Conservation (phyloP, 1,140 invertebrate species). For the Drosophila simulans region DNA sequence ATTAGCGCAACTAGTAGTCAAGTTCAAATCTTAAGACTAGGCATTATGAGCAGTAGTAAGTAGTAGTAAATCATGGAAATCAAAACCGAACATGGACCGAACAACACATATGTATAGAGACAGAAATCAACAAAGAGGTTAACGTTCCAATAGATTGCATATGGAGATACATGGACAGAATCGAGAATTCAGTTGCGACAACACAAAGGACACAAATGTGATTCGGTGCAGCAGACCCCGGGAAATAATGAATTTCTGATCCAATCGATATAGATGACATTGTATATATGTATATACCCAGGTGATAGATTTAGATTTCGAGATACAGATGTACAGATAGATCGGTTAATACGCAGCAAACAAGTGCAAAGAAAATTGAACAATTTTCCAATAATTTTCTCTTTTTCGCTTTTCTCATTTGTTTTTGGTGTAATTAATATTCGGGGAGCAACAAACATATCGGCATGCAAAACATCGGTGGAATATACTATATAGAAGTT, state of each 20-base stretch:
- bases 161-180: slow-evolving; percentile 27
- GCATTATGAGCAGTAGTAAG: slow-evolving; percentile 42
- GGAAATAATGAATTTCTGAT: slow-evolving; percentile 5
- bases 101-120: slow-evolving; percentile 48
- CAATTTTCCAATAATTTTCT: neutral
- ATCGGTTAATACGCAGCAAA: slow-evolving; percentile 32
- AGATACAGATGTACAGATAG: slow-evolving; percentile 20
- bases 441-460: slow-evolving; percentile 17
- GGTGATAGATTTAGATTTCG: slow-evolving; percentile 11
- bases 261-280: neutral
- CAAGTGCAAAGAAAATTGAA: slow-evolving; percentile 64
- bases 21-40: slow-evolving; percentile 36
- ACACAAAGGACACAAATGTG: slow-evolving; percentile 39
- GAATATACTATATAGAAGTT: too few relatives aligned
- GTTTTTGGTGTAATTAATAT: slow-evolving; percentile 9
- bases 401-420: neutral
- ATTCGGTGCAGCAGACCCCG: slow-evolving; percentile 28
- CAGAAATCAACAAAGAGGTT: slow-evolving; percentile 43
- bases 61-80: slow-evolving; percentile 49
- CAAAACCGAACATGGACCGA: slow-evolving; percentile 58
- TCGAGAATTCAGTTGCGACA: slow-evolving; percentile 40
- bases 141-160: slow-evolving; percentile 66
- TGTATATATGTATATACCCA: slow-evolving; percentile 11
- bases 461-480: slow-evolving; percentile 41
- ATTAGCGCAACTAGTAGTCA: slow-evolving; percentile 74